Percentiles rank a stretch among this genome's conserved stretches.
These are phyloP conservation scores for Callionymus lyra DNA, from an alignment of 2,113 vertebrate species.

Conservation along the genomic window DNA sequence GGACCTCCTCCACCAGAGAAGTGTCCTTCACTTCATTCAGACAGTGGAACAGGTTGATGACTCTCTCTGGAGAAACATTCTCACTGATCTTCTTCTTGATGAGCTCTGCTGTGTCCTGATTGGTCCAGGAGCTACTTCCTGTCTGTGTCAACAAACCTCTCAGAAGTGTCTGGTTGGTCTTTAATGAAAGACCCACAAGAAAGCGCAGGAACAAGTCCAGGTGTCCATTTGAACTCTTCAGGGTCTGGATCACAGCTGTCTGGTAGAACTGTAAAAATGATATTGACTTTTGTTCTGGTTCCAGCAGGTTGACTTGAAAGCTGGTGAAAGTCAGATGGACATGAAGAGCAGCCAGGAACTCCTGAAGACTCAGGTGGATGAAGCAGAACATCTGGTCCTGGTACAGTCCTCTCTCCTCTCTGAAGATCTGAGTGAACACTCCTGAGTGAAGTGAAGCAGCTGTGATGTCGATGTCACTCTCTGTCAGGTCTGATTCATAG, in stretches of 20 bases:
- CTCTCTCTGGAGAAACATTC: background rate
- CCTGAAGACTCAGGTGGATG: slow-evolving; percentile 2
- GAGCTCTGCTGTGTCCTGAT: background rate
- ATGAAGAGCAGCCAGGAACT: slow-evolving; percentile 2
- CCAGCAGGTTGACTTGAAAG: background rate
- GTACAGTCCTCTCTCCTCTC: no score
- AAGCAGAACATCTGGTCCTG: background rate
- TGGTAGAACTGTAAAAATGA: background rate
- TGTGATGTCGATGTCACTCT: background rate
- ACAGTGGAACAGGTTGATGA: slow-evolving; percentile 5
- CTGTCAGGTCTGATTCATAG: background rate
- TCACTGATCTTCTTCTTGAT: background rate
- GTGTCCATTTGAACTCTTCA: background rate
- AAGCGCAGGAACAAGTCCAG: slow-evolving; percentile 5
- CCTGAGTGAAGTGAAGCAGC: background rate
- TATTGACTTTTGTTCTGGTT: background rate
- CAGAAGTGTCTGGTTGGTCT: background rate
- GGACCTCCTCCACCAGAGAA: slow-evolving; percentile 5
- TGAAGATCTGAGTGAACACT: background rate
- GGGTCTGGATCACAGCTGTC: background rate
- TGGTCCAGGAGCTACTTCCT: background rate
- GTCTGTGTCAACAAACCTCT: background rate
- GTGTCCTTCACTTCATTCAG: background rate
- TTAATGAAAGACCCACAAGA: slow-evolving; percentile 1
- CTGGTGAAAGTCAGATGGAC: background rate